phyloP scores from a whole-genome alignment of 1,140 invertebrate species.

The Galendromus occidentalis region DNA sequence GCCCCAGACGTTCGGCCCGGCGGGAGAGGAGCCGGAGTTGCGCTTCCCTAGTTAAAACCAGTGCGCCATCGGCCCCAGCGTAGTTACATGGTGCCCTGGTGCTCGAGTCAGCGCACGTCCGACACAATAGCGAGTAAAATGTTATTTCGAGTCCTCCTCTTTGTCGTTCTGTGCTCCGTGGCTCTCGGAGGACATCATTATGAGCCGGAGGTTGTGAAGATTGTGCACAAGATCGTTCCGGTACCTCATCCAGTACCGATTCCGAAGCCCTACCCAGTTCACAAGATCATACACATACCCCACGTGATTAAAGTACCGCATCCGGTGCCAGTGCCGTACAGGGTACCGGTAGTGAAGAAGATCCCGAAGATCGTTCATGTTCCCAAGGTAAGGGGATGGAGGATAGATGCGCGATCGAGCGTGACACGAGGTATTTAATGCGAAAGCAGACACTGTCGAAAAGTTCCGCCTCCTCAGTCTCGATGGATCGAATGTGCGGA shows the following conservation, averaged over 20 bases:
- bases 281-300: background rate
- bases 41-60: too few species aligned
- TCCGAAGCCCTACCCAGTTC: constrained; percentile 3
- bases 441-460: too few species aligned
- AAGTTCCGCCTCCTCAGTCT: too few species aligned
- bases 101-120: too few species aligned
- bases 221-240: background rate
- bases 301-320: constrained; percentile 2
- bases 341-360: background rate
- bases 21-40: too few species aligned
- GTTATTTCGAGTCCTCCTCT: too few species aligned
- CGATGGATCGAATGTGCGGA: too few species aligned
- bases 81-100: too few species aligned
- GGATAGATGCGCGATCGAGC: background rate
- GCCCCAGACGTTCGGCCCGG: too few species aligned
- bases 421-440: too few species aligned
- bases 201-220: background rate
- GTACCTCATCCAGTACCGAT: background rate
- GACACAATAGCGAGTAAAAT: too few species aligned
- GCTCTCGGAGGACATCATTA: constrained; percentile 1
- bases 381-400: background rate
- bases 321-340: background rate
- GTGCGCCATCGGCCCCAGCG: too few species aligned
- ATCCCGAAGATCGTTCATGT: background rate
- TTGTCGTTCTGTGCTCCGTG: background rate